phyloP scores from a whole-genome alignment of 2,113 vertebrate species.

The Psephotus haematonotus region DNA sequence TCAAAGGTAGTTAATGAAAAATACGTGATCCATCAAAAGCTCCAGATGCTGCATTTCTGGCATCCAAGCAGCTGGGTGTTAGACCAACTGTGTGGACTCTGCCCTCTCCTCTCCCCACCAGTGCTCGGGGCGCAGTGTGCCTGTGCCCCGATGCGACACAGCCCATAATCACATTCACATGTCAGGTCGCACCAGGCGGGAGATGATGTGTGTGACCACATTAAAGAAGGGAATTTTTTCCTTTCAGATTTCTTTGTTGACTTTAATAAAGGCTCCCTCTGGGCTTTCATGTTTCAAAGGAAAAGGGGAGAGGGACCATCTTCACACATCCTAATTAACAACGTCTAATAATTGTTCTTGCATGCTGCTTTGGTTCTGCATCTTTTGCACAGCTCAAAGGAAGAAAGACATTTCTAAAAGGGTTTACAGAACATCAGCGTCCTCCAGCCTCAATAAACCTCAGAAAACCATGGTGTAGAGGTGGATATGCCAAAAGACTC shows the following conservation, averaged over 20 bases:
- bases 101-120: neutral
- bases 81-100: neutral
- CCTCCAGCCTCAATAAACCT: neutral
- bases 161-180: constrained; percentile 34
- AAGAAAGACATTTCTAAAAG: neutral
- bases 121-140: neutral
- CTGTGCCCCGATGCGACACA: neutral
- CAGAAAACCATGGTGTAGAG: neutral
- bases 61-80: neutral
- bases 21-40: neutral
- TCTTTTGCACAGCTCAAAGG: constrained; percentile 20
- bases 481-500: neutral
- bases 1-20: neutral
- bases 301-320: constrained; percentile 36
- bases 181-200: constrained; percentile 33
- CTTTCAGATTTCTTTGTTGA: constrained; percentile 65
- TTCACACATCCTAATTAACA: constrained; percentile 62
- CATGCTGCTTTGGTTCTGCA: constrained; percentile 19
- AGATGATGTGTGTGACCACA: constrained; percentile 54
- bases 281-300: constrained; percentile 56
- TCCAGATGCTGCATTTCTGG: neutral
- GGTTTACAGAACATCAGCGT: neutral
- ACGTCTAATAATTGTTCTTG: constrained; percentile 21
- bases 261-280: constrained; percentile 65
- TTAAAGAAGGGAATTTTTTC: constrained; percentile 52